A percentile compares a stretch with the other conserved stretches of the same genome.
These are phyloP conservation scores for Cephus cinctus DNA, from an alignment of 1,140 invertebrate genomes.

Conservation along the genomic window DNA sequence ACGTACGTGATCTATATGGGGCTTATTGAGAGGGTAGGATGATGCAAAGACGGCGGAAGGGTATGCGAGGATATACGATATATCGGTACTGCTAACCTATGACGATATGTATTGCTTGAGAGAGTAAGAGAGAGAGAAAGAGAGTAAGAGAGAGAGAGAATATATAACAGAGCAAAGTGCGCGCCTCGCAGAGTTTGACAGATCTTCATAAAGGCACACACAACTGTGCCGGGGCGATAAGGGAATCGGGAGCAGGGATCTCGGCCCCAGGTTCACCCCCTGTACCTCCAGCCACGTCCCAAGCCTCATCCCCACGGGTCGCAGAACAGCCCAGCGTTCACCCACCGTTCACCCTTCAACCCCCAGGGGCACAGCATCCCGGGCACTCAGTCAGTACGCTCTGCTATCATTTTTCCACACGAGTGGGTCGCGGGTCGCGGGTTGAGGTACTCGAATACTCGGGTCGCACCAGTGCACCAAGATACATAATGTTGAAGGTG, in stretches of 20 bases:
- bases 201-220: slow-evolving; percentile 50
- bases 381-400: slow-evolving; percentile 33
- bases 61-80: too few relatives aligned
- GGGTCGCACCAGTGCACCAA: slow-evolving; percentile 21
- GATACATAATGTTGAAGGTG: too few relatives aligned
- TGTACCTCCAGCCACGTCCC: slow-evolving; percentile 13
- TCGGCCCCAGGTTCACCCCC: slow-evolving; percentile 18
- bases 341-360: slow-evolving; percentile 9
- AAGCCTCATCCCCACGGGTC: too few relatives aligned
- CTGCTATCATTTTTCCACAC: slow-evolving; percentile 53
- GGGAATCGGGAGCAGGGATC: slow-evolving; percentile 42
- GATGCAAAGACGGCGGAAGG: too few relatives aligned
- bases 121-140: background rate
- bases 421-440: slow-evolving; percentile 41
- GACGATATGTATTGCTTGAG: too few relatives aligned
- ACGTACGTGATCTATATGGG: too few relatives aligned
- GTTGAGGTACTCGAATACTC: too few relatives aligned
- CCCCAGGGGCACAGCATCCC: slow-evolving; percentile 19
- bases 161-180: background rate
- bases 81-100: too few relatives aligned
- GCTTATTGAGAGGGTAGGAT: too few relatives aligned
- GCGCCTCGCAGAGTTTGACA: slow-evolving; percentile 35
- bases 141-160: background rate
- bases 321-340: too few relatives aligned
- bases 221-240: slow-evolving; percentile 44